phyloP scores from a whole-genome alignment of 1,140 invertebrate species.

The Polyergus mexicanus region DNA sequence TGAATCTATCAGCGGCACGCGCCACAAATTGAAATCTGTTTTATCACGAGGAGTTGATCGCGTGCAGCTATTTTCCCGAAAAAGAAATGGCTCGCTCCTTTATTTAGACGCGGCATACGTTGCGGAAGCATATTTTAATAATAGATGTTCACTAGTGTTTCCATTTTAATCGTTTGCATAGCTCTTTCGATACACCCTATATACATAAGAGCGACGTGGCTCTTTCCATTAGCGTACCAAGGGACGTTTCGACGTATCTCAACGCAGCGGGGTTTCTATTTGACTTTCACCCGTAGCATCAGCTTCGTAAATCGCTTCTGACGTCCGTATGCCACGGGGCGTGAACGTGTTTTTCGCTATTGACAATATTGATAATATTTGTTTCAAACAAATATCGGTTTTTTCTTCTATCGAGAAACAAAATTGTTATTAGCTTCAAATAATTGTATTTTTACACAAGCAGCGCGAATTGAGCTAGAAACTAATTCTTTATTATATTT shows the following conservation, averaged over 20 bases:
- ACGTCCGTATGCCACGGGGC: conserved; percentile 74
- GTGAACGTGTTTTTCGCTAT: conserved; percentile 66
- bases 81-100: neutral
- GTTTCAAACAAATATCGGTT: conserved; percentile 5
- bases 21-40: conserved; percentile 44
- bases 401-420: neutral
- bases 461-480: neutral
- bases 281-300: conserved; percentile 72
- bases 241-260: conserved; percentile 74
- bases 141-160: conserved; percentile 24
- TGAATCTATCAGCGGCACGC: conserved; percentile 16
- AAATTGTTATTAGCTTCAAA: conserved; percentile 44
- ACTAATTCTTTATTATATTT: conserved; percentile 8
- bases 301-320: conserved; percentile 72
- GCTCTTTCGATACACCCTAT: conserved; percentile 41
- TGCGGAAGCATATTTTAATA: conserved; percentile 35
- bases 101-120: conserved; percentile 9
- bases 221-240: conserved; percentile 68
- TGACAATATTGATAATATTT: conserved; percentile 57
- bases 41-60: neutral
- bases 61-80: conserved; percentile 7
- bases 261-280: conserved; percentile 76
- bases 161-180: neutral
- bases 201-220: conserved; percentile 39
- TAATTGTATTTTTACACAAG: conserved; percentile 7